Evolutionary conservation across 2,113 vertebrate genomes (phyloP), one percentile per base, ranked within the genome.

Genomic region (Mormyrus iriodes): DNA sequence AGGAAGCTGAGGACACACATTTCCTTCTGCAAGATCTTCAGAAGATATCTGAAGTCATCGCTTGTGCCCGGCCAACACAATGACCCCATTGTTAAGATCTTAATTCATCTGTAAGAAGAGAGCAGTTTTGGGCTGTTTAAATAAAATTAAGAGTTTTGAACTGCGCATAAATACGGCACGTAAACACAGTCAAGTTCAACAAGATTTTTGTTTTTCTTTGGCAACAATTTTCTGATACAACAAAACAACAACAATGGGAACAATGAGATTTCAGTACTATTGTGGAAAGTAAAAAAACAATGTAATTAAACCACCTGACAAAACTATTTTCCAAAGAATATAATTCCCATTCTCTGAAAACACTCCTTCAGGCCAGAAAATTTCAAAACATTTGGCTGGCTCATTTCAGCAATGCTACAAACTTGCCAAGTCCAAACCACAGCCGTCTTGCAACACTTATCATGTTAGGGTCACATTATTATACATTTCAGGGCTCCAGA

Each of bases 311-410:
- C 21, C 35, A 46, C 35, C 79, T 69, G 61, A 69, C 19, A 84
- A 2, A 13, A 10, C 24, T 85, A 49, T 79, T 79, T 79, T 79
- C 31, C 35, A 79, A 79, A 19, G 73, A 79, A 42, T 79, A 42
- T 79, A 79, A 39, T 79, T 79, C 15, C 44, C 44, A 85, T 27
- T 85, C 83, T 85, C 83, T 85, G 83, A 85, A n/a, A 85, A 51
- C 83, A 51, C 44, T 85, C 48, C 46, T 27, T 24, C n/a, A 85
- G 10, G 21, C 48, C 44, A 85, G 48, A 85, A 85, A 51, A 15
- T 85, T 48, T 85, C 19, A 85, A 85, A 85, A 85, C 44, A 27
- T 85, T 51, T 35, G 51, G 24, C 48, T 46, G 9, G n/a, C 35
- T 19, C 24, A 35, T 55, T 51, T 35, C 49, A 86, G 85, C n/a